Percentiles rank a stretch among this genome's conserved stretches.
Evolutionary conservation across 1,140 invertebrate genomes (phyloP).

Genomic region (Dreissena rostriformis): DNA sequence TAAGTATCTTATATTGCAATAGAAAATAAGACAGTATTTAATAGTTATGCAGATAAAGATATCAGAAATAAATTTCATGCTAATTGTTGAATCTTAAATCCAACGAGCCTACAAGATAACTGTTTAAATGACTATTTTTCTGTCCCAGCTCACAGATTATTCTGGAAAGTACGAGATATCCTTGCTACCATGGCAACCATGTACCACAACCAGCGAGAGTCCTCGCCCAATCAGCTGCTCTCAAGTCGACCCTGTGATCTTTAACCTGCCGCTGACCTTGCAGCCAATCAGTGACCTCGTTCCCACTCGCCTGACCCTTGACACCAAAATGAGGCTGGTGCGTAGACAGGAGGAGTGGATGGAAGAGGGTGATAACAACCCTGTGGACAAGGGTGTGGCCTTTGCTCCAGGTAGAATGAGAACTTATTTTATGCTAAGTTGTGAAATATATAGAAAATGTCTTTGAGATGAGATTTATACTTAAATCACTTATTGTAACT

Average conservation of each 20-base stretch:
- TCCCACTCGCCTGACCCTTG: slow-evolving; percentile 76
- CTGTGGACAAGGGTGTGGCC: slow-evolving; percentile 71
- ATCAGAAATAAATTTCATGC: neutral
- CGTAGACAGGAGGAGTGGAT: too few relatives aligned
- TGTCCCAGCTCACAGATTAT: slow-evolving; percentile 79
- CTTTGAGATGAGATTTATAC: too few relatives aligned
- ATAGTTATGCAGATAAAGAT: too few relatives aligned
- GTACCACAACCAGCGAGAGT: slow-evolving; percentile 73
- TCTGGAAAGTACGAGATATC: slow-evolving; percentile 79
- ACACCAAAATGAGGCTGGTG: slow-evolving; percentile 78
- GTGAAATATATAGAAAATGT: too few relatives aligned
- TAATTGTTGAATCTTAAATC: neutral
- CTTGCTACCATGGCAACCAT: slow-evolving; percentile 77
- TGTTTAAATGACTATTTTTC: neutral
- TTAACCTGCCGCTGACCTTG: slow-evolving; percentile 80
- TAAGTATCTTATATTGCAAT: too few relatives aligned
- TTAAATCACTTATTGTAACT: too few relatives aligned
- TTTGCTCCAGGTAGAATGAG: slow-evolving; percentile 73
- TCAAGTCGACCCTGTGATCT: slow-evolving; percentile 76
- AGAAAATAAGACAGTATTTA: too few relatives aligned
- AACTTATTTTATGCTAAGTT: too few relatives aligned
- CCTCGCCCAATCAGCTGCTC: slow-evolving; percentile 74
- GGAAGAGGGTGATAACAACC: too few relatives aligned
- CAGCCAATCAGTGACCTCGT: slow-evolving; percentile 81
- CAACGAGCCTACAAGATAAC: neutral